Evolutionary conservation across 2,797 vertebrate species (phyloP), one percentile per base, ranked within the genome.

Genomic region (Phoxinus dragarum): DNA sequence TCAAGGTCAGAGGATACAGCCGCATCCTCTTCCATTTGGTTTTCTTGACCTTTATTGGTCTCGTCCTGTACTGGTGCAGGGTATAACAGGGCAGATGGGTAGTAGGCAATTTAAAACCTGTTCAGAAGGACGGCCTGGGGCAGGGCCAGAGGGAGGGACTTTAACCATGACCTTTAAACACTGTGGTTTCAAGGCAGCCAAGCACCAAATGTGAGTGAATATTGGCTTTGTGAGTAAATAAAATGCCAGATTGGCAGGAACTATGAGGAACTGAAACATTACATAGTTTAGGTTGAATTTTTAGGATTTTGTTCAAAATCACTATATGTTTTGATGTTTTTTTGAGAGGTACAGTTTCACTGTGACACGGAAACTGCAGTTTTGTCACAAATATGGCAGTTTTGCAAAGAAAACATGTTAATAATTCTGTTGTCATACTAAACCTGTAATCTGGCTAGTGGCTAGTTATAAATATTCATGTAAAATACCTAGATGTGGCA

Each of bases 61-160:
- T 11, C 2, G 6, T 49, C 23, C 80, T 38, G 49, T 71, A 27
- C 23, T 56, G 49, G 21, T 49, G 47, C 72, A 42, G 27, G 49
- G 71, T 59, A 21, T 27, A 61, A 78, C 44, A 52, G 74, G 85
- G 47, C 79, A 47, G 76, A 64, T 81, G 77, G 31, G 59, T 78
- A 83, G 71, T 73, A 78, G 80, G 68, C 77, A 86, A 75, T 86
- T 88, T 81, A 88, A 88, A 80, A 44, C 83, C 77, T 82, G 78
- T 56, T 80, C 81, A 88, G 81, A 66, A 67, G 52, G 77, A 61
- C 3, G 66, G 79, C 81, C 74, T 54, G 59, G 67, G 72, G 87
- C 49, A n/a, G 47, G 75, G 66, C 87, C 64, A 82, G 38, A 71
- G 80, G 84, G 82, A 69, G 61, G n/a, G 7, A 42, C 44, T 44